Conservation (phyloP, 1,140 invertebrate species). For the Tetragonula clypearis region DNA sequence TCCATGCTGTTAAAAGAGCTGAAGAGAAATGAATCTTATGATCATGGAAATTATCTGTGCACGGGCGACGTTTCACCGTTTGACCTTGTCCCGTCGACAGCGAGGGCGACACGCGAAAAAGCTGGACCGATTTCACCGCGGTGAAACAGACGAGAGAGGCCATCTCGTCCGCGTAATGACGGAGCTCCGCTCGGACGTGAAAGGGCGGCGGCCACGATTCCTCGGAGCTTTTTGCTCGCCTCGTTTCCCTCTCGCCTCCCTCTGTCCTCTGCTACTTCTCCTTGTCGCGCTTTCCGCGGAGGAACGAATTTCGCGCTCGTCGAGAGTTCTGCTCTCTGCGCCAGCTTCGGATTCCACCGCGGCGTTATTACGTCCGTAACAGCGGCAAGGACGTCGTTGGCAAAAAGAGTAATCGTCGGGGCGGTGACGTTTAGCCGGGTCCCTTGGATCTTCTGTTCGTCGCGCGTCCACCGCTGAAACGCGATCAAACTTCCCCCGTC, state of each 20-base stretch:
- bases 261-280: background rate
- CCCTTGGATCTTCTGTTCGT: too few species aligned
- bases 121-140: constrained; percentile 47
- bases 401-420: too few species aligned
- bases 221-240: constrained; percentile 60
- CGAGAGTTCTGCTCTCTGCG: background rate
- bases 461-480: too few species aligned
- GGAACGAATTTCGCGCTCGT: constrained; percentile 26
- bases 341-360: constrained; percentile 53
- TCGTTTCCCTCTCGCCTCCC: background rate
- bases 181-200: constrained; percentile 47
- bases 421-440: too few species aligned
- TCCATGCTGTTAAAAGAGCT: too few species aligned
- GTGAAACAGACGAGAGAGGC: constrained; percentile 47
- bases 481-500: too few species aligned
- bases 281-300: background rate
- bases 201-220: constrained; percentile 32
- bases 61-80: constrained; percentile 6
- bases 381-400: too few species aligned
- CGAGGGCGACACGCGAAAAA: constrained; percentile 58
- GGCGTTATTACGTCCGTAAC: constrained; percentile 69
- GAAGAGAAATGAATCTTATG: too few species aligned
- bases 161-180: constrained; percentile 76
- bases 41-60: too few species aligned
- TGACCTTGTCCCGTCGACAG: background rate